Evolutionary conservation across 2,113 vertebrate genomes (phyloP), one percentile per base, ranked within the genome.

Genomic region (Cyprinus carpio): DNA sequence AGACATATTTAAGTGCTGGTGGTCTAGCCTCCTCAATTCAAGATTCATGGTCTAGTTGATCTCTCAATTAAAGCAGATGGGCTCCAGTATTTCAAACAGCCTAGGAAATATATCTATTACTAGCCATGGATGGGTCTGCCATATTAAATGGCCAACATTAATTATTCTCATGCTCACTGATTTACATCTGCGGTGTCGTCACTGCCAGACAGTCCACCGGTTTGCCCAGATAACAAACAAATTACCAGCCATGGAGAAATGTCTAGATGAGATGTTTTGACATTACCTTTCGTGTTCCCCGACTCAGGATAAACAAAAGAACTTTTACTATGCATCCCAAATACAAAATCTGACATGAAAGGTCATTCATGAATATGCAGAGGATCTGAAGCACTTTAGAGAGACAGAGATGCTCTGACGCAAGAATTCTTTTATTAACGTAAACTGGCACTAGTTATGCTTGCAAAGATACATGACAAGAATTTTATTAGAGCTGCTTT

Each of bases 1-100:
- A 81, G 37, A 49, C 62, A 79, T 31, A 82, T 51, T 20, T 34
- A 71, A 71, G 23, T 20, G 8, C 37, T 65, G 62, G 20, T 58
- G 75, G 76, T 69, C 75, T 71, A 20, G 43, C 65, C 60, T 84
- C 79, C 60, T 15, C 56, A 67, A 72, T 77, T 71, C 37, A 58
- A 54, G 20, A 82, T 84, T 79, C 31, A 79, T 87, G 40, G 58
- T 62, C 67, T 58, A 71, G 72, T 65, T 72, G 43, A 77, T 84
- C 83, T 74, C 77, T 74, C 40, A 87, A 87, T 87, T 82, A 85
- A 89, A 89, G 58, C 51, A 43, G 78, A 78, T 43, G 13, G 64
- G 77, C 72, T 82, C 64, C 25, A 31, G 37, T 16, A 67, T 87
- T 82, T 89, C 40, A 87, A 49, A 40, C 43, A 25, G 56, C 29